These are phyloP conservation scores for Actinemys pallida DNA, from an alignment of 2,113 vertebrate species.

Conservation along the genomic window DNA sequence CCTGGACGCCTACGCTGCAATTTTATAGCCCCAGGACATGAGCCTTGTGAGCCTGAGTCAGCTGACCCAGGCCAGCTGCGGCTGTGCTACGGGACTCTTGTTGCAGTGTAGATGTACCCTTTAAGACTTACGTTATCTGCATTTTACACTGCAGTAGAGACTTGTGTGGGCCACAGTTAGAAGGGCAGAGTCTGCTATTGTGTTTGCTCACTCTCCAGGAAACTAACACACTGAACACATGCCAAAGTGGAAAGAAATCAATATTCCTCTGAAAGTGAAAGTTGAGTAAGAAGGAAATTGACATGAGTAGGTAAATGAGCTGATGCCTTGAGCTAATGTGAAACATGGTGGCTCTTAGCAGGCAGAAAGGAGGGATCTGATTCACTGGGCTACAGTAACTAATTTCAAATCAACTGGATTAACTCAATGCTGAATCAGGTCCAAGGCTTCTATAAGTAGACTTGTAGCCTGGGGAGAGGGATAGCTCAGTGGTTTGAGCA, in stretches of 20 bases:
- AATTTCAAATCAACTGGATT: background rate
- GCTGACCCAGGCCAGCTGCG: background rate
- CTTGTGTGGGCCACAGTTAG: background rate
- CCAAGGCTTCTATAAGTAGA: constrained; percentile 35
- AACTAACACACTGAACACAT: constrained; percentile 1
- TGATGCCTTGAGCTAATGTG: background rate
- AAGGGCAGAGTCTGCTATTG: background rate
- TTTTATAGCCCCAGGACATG: background rate
- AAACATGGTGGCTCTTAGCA: background rate
- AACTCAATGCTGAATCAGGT: background rate
- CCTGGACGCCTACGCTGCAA: background rate
- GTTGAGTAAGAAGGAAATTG: background rate
- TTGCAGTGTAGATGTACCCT: background rate
- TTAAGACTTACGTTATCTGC: background rate
- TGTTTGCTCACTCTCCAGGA: constrained; percentile 23
- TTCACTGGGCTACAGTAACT: background rate
- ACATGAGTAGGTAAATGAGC: background rate
- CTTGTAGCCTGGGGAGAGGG: too few species aligned
- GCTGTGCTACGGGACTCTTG: background rate
- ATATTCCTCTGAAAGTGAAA: background rate
- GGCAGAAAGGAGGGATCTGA: background rate
- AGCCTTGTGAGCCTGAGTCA: background rate
- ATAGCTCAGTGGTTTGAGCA: too few species aligned
- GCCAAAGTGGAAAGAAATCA: background rate
- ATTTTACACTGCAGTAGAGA: background rate